These are phyloP conservation scores for Pseudomyrmex flavicornis DNA, from an alignment of 1,140 invertebrate species.

Conservation along the genomic window DNA sequence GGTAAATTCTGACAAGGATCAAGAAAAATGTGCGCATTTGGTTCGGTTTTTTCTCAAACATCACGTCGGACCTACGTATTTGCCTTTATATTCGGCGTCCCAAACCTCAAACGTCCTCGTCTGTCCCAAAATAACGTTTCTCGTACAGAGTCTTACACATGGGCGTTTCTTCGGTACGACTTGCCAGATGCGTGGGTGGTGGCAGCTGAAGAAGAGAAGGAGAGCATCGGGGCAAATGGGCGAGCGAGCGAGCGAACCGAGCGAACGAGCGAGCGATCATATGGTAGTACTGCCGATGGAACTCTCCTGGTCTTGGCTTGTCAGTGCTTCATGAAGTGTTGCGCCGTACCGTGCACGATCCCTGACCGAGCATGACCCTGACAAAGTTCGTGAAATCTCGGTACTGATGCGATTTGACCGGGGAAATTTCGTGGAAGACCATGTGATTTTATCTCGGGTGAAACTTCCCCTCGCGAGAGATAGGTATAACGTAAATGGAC, in stretches of 20 bases:
- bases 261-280: conserved; percentile 73
- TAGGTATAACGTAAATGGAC: not conserved
- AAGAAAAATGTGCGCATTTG: conserved; percentile 3
- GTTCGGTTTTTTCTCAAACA: conserved; percentile 11
- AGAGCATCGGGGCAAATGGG: conserved; percentile 59
- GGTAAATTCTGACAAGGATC: not conserved
- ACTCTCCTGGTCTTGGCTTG: conserved; percentile 74
- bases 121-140: conserved; percentile 70
- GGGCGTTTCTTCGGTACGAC: conserved; percentile 72
- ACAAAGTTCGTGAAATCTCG: conserved; percentile 3
- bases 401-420: not conserved
- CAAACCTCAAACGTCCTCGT: conserved; percentile 56
- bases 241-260: conserved; percentile 61
- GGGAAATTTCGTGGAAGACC: not conserved
- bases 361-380: conserved; percentile 49
- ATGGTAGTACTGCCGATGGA: conserved; percentile 75
- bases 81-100: conserved; percentile 8
- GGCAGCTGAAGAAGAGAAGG: conserved; percentile 76
- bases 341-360: conserved; percentile 65
- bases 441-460: not conserved
- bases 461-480: not conserved
- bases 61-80: no score
- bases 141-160: conserved; percentile 59
- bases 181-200: conserved; percentile 82
- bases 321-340: conserved; percentile 77